Evolutionary conservation across 2,888 invertebrate species (phyloP).

Genomic region (Sphaeridia pumilis): DNA sequence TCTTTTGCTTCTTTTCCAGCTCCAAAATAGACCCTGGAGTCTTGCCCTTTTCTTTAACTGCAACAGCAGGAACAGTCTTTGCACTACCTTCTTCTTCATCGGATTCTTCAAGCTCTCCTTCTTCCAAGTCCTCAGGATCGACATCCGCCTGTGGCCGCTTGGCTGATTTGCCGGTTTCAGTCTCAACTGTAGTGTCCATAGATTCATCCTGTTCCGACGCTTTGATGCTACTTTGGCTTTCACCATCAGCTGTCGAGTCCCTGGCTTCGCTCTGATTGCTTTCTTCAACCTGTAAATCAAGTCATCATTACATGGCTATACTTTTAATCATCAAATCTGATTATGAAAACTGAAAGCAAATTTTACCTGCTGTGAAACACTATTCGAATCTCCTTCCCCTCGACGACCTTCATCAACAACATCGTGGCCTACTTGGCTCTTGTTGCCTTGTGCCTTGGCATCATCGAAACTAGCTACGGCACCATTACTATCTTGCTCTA

Average conservation of each 20-base stretch:
- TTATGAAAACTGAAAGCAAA: no score
- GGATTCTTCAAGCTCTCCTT: conserved; percentile 70
- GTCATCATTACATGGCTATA: background rate
- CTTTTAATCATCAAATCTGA: no score
- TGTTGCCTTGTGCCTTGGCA: no score
- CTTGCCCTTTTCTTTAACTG: conserved; percentile 1
- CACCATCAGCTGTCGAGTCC: conserved; percentile 3
- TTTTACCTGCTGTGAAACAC: no score
- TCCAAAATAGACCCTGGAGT: conserved; percentile 5
- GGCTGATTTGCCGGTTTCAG: no score
- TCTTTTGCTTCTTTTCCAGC: conserved; percentile 9
- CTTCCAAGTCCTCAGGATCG: conserved; percentile 58
- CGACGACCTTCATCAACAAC: background rate
- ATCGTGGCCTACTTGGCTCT: no score
- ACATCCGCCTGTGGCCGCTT: conserved; percentile 1
- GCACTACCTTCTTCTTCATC: conserved; percentile 48
- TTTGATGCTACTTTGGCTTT: conserved; percentile 7
- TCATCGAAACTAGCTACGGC: conserved; percentile 2
- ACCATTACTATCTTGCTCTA: background rate
- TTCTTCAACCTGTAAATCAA: background rate
- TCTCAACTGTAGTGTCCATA: background rate
- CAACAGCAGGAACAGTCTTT: conserved; percentile 37
- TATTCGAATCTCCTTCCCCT: no score
- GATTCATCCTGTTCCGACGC: conserved; percentile 9
- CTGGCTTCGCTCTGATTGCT: background rate